Conservation (phyloP, 2,888 invertebrate species). For the Lasioglossum vierecki region DNA sequence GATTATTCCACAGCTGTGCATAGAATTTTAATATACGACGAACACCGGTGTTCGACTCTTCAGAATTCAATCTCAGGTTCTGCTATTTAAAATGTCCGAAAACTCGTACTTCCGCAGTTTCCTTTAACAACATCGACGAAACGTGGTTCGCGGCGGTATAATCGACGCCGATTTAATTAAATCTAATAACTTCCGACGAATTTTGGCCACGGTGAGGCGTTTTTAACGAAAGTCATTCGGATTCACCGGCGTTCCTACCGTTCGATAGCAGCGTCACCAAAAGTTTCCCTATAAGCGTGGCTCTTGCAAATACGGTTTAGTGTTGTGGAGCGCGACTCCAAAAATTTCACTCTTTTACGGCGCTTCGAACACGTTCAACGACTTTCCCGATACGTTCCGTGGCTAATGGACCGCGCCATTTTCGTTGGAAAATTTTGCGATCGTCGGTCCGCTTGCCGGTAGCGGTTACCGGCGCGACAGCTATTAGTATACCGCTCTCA, state of each 20-base stretch:
- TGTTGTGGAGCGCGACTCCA: not conserved
- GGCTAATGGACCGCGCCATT: slow-evolving; percentile 41
- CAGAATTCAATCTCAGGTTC: not conserved
- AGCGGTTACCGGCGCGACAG: not conserved
- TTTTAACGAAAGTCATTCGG: not conserved
- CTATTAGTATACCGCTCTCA: slow-evolving; percentile 26
- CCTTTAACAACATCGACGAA: not conserved
- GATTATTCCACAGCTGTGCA: too few species aligned
- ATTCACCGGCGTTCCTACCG: not conserved
- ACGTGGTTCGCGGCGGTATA: not conserved
- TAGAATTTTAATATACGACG: too few species aligned
- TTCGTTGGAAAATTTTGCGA: slow-evolving; percentile 10
- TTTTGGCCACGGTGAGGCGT: not conserved
- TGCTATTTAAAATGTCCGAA: not conserved
- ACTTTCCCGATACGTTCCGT: slow-evolving; percentile 47
- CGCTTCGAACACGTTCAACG: slow-evolving; percentile 4
- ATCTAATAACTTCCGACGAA: not conserved
- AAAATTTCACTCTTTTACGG: not conserved
- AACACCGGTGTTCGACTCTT: not conserved
- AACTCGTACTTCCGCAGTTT: not conserved
- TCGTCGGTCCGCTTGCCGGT: slow-evolving; percentile 9
- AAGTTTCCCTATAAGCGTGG: not conserved
- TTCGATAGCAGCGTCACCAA: not conserved
- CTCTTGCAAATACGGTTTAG: not conserved
- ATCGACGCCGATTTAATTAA: not conserved